A percentile compares a stretch with the other conserved stretches of the same genome.
These are phyloP conservation scores for Sceloporus undulatus DNA, from an alignment of 2,113 vertebrate species.

Conservation along the genomic window DNA sequence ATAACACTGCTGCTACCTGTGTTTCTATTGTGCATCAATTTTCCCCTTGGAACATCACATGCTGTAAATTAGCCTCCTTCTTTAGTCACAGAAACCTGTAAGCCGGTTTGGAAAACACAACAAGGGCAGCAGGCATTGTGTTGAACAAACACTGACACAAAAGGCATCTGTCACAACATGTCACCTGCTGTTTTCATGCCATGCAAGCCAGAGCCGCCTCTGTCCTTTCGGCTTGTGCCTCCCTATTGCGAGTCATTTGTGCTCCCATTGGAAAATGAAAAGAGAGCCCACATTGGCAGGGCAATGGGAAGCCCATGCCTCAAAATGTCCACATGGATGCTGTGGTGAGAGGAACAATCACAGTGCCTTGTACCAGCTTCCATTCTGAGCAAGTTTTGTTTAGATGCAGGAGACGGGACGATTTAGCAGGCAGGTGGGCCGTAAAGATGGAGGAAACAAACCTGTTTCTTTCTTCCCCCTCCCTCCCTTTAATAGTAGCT, in stretches of 20 bases:
- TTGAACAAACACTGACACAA: conserved; percentile 73
- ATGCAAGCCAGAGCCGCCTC: conserved; percentile 53
- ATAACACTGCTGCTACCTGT: no score
- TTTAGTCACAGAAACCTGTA: neutral
- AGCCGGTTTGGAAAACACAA: conserved; percentile 44
- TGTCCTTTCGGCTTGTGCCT: conserved; percentile 54
- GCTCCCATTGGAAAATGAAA: conserved; percentile 55
- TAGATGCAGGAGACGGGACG: neutral
- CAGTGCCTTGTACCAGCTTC: no score
- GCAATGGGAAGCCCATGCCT: conserved; percentile 26
- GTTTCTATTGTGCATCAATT: no score
- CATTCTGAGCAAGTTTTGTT: neutral
- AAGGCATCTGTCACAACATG: conserved; percentile 71
- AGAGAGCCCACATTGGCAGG: conserved; percentile 44
- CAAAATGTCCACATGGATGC: neutral
- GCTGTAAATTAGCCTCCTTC: neutral
- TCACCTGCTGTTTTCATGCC: conserved; percentile 70
- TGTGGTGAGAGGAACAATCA: neutral
- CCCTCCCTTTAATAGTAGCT: neutral
- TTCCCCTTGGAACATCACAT: neutral
- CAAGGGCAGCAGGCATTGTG: conserved; percentile 47
- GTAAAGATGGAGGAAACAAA: neutral
- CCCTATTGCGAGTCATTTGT: conserved; percentile 60
- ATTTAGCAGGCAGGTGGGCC: neutral
- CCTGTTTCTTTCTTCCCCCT: neutral